These are phyloP conservation scores for Nomada fucata DNA, from an alignment of 2,888 invertebrate species.

Conservation along the genomic window DNA sequence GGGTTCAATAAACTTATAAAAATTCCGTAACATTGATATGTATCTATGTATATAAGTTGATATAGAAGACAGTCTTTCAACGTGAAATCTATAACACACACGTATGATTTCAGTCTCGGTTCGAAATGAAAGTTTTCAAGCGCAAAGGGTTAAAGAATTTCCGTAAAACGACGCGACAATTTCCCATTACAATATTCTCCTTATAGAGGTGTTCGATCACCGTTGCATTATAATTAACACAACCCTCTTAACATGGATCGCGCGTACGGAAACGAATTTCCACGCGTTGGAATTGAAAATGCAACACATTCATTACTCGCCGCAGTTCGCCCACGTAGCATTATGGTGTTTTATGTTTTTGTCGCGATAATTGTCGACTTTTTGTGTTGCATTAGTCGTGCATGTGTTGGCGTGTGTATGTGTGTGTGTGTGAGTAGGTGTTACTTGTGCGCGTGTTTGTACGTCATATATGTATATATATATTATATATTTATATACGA, in stretches of 20 bases:
- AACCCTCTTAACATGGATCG: slow-evolving; percentile 23
- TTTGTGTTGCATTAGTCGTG: slow-evolving; percentile 53
- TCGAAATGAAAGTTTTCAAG: not conserved
- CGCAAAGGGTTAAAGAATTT: slow-evolving; percentile 31
- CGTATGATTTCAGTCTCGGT: not conserved
- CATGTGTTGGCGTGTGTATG: not conserved
- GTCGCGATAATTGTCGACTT: slow-evolving; percentile 38
- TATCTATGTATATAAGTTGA: not conserved
- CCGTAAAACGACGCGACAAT: not conserved
- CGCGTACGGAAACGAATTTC: slow-evolving; percentile 16
- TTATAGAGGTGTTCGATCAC: slow-evolving; percentile 39
- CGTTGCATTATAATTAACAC: slow-evolving; percentile 45
- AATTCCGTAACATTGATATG: slow-evolving; percentile 20
- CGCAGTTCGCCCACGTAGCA: slow-evolving; percentile 64
- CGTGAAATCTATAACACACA: not conserved
- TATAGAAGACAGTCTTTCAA: slow-evolving; percentile 4
- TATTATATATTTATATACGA: slow-evolving; percentile 70
- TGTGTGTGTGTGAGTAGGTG: slow-evolving; percentile 38
- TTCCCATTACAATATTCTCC: slow-evolving; percentile 22
- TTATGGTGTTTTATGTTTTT: slow-evolving; percentile 20
- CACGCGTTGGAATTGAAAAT: slow-evolving; percentile 11
- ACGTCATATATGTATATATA: slow-evolving; percentile 36
- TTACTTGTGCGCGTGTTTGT: slow-evolving; percentile 42
- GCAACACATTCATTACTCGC: slow-evolving; percentile 58
- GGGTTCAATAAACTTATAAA: not conserved